A percentile compares a stretch with the other conserved stretches of the same genome.
Conservation (phyloP, 2,797 vertebrate species). For the Florisuga fusca region DNA sequence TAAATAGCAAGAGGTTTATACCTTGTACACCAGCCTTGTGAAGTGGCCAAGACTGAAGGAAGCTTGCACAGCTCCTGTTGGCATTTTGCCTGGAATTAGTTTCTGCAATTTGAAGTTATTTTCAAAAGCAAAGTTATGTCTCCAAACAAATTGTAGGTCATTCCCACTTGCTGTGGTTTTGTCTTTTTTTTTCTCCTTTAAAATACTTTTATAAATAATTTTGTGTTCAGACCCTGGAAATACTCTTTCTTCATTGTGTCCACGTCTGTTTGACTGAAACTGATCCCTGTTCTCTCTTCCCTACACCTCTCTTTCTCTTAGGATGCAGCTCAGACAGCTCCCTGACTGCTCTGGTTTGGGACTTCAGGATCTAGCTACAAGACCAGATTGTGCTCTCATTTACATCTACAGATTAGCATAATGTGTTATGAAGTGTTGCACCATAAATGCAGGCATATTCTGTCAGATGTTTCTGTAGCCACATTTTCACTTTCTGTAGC, state of each 20-base stretch:
- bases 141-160: not conserved
- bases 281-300: not conserved
- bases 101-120: conserved; percentile 36
- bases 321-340: not conserved
- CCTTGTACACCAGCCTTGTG: not conserved
- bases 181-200: not conserved
- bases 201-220: not conserved
- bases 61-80: not conserved
- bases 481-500: not conserved
- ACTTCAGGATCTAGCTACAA: not conserved
- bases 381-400: not conserved
- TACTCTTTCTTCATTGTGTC: not conserved
- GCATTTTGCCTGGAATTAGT: not conserved
- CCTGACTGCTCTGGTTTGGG: not conserved
- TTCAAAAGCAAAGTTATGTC: conserved; percentile 9
- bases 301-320: not conserved
- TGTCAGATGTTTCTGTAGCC: not conserved
- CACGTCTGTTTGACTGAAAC: not conserved
- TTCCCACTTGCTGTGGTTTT: not conserved
- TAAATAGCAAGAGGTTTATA: not conserved
- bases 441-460: not conserved
- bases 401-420: not conserved
- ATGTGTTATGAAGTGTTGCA: not conserved
- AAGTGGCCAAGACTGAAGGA: not conserved
- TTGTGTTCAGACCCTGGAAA: not conserved